Evolutionary conservation across 1,140 invertebrate genomes (phyloP), one percentile per base, ranked within the genome.

Genomic region (Achroia grisella): DNA sequence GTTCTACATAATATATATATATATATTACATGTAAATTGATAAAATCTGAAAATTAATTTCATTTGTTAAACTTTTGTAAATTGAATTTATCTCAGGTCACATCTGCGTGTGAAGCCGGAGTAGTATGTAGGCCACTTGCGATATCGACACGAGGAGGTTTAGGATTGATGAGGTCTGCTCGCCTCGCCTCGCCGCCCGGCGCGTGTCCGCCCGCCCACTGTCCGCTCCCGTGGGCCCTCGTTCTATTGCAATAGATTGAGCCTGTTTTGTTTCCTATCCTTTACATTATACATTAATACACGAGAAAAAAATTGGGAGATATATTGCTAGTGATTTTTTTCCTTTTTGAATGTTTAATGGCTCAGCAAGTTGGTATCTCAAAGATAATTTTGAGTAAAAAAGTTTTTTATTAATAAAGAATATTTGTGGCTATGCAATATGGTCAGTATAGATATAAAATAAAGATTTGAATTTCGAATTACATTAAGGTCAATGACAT

Each of bases 131-230:
- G 65, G 62, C 58, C 56, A 61, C 62, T 67, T 54, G 57, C 54
- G 65, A 71, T 66, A 74, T 74, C 64, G 71, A 70, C 57, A 46
- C 39, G 49, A 54, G 56, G 58, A 65, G 64, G 62, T 52, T 62
- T 64, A 60, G 74, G 73, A 77, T 74, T 74, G 73, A 75, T 76
- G 71, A 71, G 51, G 50, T 34, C 10, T 45, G 52, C 53, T 47
- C 54, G 31, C 17, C 10, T 45, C 48, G 12, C 14, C 17, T 23
- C 17, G 17, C 17, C 17, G n/a, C n/a, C 32, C 54, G 44, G 47
- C 42, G 41, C 44, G 53, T 49, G 52, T 56, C 15, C 44, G 47
- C 42, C 44, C 44, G 53, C 52, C 53, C 58, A 23, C 44, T 37
- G 50, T 39, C 54, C 44, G 43, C 13, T 49, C 59, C 54, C 55